Base-by-base conservation (phyloP, 2,113 vertebrate genomes). In the Crotophaga sulcirostris region DNA sequence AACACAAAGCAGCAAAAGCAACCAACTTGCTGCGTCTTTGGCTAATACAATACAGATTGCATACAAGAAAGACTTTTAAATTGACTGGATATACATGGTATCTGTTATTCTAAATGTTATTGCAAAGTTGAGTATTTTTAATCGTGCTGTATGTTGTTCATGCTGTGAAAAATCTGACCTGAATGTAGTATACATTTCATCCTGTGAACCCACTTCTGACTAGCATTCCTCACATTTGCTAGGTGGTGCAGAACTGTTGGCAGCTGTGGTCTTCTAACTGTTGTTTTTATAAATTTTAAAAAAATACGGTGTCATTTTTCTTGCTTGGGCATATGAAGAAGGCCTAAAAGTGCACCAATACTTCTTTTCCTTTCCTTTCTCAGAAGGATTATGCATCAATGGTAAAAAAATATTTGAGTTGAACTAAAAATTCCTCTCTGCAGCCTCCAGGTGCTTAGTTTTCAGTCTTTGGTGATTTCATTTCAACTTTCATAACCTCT, bases 1-100 rank as follows among this genome's bases (percentile, higher is more conserved):
- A 96, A 93, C 84, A 51, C 64, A 87, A 77, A 87, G 84, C 80
- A 62, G 70, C 49, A 68, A 73, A 91, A 94, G 67, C 64, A 68
- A 64, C 83, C 17, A 77, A 31, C 59, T 89, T 40, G 8, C 34
- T 86, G 54, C 38, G 18, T 83, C 47, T 31, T 59, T 45, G 59
- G 55, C 66, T 82, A 56, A 45, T 89, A 40, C 24, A 47, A 28
- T 72, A 44, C 42, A 51, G 86, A 86, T 34, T 86, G 44, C 49
- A 33, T 77, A 21, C 29, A n/a, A 69, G 34, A 76, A 10, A 77
- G 58, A 47, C 62, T 13, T 58, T 72, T 80, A 47, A 70, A 80
- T 64, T 87, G n/a, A 63, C 16, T 77, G 52, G 6, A 9, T 55
- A 23, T 51, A 17, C 18, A 5, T 54, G 33, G 38, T 83, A 11